Base-by-base conservation (phyloP, 2,797 vertebrate species). In the Acipenser ruthenus region DNA sequence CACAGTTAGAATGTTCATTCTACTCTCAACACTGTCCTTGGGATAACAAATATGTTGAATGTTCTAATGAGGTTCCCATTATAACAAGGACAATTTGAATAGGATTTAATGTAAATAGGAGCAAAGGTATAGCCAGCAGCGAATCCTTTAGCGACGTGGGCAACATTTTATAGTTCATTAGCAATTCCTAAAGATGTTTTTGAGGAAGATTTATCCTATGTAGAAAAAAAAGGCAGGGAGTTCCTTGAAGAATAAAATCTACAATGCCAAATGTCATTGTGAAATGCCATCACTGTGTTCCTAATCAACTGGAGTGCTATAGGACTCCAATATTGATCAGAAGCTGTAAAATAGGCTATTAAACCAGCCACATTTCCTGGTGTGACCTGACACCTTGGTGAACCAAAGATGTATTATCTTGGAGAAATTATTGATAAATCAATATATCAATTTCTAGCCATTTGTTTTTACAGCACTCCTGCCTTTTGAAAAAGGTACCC, bases 21-120 rank as follows among this genome's bases (percentile, higher is more conserved):
- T 75, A 68, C 79, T 70, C 77, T 83, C 79, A 84, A 83, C 83
- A 82, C 81, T 49, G 78, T 73, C 82, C 79, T 85, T 84, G 81
- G 72, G 77, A 82, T 70, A 61, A 63, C 62, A 50, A 60, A 50
- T 23, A 23, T 48, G 49, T 12, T 50, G 13, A 6, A 64, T 59
- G 13, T 15, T 52, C 7, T 64, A 63, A 64, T 64, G 62, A 68
- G 51, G 18, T 63, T 52, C 50, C 23, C 8, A 53, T 79, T 78
- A 59, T 65, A 56, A 56, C 13, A 12, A 56, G 52, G 12, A 37
- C 47, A 9, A 56, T 65, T 56, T 59, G 47, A 65, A 65, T 65
- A 37, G 10, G 23, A 58, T 58, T 65, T 48, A 18, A 47, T 49
- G 50, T 65, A 37, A 65, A n/a, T 59, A 51, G 9, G 53, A 49